Conservation (phyloP, 2,888 invertebrate genomes). For the Mythimna impura region DNA sequence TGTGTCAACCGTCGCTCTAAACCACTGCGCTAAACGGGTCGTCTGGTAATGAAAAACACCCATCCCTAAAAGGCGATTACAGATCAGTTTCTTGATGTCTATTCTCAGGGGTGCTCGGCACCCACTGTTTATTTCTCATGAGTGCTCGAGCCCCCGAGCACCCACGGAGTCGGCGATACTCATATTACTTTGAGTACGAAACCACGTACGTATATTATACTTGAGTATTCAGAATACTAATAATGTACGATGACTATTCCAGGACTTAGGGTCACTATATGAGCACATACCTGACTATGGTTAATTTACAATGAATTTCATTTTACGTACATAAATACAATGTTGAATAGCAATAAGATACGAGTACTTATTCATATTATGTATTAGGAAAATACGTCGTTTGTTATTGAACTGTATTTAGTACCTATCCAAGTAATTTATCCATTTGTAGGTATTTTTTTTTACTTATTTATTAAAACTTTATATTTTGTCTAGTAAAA, state of each 20-base stretch:
- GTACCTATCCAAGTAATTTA: neutral
- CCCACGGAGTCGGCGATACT: too few relatives aligned
- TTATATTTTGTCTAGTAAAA: too few relatives aligned
- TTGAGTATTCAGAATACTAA: slow-evolving; percentile 5
- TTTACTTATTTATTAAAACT: neutral
- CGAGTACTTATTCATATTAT: neutral
- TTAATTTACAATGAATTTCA: slow-evolving; percentile 21
- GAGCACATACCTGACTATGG: neutral
- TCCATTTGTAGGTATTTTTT: neutral
- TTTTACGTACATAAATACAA: neutral
- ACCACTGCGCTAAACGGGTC: too few relatives aligned
- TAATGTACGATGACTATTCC: slow-evolving; percentile 8
- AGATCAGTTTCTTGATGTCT: too few relatives aligned
- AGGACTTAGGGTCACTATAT: slow-evolving; percentile 6
- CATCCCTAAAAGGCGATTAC: too few relatives aligned
- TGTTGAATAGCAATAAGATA: slow-evolving; percentile 17
- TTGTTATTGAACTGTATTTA: slow-evolving; percentile 1
- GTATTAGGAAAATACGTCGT: slow-evolving; percentile 19
- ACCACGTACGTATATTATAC: neutral
- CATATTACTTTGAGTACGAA: neutral
- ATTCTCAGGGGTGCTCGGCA: too few relatives aligned
- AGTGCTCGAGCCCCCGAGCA: too few relatives aligned
- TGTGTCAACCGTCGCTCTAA: too few relatives aligned
- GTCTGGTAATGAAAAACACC: too few relatives aligned
- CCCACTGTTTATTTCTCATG: too few relatives aligned